Evolutionary conservation across 2,113 vertebrate genomes (phyloP), one percentile per base, ranked within the genome.

Genomic region (Podarcis cretensis): DNA sequence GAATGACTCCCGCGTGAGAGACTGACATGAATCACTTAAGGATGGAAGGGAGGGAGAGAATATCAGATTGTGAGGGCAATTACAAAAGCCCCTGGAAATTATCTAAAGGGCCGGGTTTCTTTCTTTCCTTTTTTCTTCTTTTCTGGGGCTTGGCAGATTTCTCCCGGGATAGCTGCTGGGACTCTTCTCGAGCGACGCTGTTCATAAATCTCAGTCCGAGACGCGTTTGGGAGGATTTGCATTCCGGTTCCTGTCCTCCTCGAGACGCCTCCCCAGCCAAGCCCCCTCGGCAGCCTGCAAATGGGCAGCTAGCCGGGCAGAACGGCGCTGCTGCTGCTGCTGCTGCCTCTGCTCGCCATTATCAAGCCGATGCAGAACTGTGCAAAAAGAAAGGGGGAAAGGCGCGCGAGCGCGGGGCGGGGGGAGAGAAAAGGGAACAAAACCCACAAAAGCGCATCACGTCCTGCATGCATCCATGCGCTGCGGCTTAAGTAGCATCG

Each of bases 11-110:
- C 40, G 35, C 92, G 93, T 90, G 94, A 90, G 71, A 83, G 81
- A 95, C 94, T 93, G 93, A 84, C 90, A 91, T 94, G 91, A 94
- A 96, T 95, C 92, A 71, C 94, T 92, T 80, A 95, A 54, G 48
- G 74, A 90, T 43, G 20, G 85, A 66, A 18, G 18, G 5, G 37
- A 18, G 8, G 5, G 27, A 32, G 83, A 87, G 89, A 43, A 90
- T 94, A 96, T 81, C 74, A 89, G 90, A 92, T 91, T 74, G 40
- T 14, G 25, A 87, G 81, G 89, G 71, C 85, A 89, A 91, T 96
- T 95, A 57, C 0, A 89, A 92, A 89, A 66, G 63, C 79, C 94
- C 48, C 82, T 91, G 84, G 87, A 89, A 73, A 90, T 92, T 90
- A 89, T 92, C 95, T 85, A 37, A 89, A 76, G 68, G 81, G 35